These are phyloP conservation scores for Acanthis flammea DNA, from an alignment of 2,797 vertebrate genomes.

Conservation along the genomic window DNA sequence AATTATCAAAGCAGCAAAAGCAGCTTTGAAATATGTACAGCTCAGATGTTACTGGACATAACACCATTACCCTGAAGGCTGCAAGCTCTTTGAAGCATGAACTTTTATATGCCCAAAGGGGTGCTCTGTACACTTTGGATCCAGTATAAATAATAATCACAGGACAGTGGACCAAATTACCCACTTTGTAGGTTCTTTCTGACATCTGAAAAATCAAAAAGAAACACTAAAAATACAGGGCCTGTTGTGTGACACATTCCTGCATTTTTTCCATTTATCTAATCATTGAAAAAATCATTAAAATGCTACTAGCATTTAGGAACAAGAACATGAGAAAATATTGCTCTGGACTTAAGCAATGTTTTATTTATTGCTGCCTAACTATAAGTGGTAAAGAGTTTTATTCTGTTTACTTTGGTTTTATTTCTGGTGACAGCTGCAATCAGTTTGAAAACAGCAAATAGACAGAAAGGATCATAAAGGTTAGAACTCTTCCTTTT, in stretches of 20 bases:
- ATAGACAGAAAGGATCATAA: conserved; percentile 48
- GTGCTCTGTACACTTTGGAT: conserved; percentile 18
- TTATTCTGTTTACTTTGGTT: conserved; percentile 15
- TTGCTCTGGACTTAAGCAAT: not conserved
- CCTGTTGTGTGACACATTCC: not conserved
- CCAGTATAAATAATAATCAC: conserved; percentile 37
- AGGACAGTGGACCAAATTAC: conserved; percentile 6
- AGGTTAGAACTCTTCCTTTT: conserved; percentile 51
- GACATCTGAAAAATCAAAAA: conserved; percentile 26
- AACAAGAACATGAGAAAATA: not conserved
- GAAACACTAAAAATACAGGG: not conserved
- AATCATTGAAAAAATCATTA: not conserved
- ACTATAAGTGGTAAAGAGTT: not conserved
- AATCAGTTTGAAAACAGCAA: conserved; percentile 27
- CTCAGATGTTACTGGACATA: conserved; percentile 33
- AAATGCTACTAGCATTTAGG: not conserved
- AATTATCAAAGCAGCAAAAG: conserved; percentile 15
- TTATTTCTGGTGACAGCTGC: conserved; percentile 35
- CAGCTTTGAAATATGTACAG: conserved; percentile 51
- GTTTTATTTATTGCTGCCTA: conserved; percentile 6
- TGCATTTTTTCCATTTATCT: not conserved
- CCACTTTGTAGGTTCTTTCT: conserved; percentile 8
- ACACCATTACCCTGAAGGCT: conserved; percentile 38
- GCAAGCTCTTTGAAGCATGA: conserved; percentile 24
- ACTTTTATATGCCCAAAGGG: conserved; percentile 33